Base-by-base conservation (phyloP, 2,888 invertebrate genomes). In the Drosophila hamatofila region DNA sequence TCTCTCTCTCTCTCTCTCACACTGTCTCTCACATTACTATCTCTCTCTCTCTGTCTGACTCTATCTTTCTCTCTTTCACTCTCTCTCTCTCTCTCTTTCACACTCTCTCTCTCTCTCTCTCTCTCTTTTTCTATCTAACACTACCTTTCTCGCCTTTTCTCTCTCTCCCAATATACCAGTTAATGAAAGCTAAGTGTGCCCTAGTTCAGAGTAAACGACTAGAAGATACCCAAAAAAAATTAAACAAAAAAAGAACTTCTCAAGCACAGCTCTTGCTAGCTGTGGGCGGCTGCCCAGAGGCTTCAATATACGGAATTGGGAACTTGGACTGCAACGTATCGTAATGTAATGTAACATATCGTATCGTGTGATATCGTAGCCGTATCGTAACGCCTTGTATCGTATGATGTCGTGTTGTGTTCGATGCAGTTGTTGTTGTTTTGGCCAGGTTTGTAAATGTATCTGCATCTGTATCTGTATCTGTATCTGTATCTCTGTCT, bases 361-460 rank as follows among this genome's bases (percentile, higher is more conserved):
- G 62, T 63, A 72, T 66, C 59, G 74, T 18, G 39, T 30, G 48
- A 48, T 59, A 73, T 59, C 33, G 56, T 48, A 64, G 1, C n/a
- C n/a, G 12, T 59, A 73, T 59, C 33, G 56, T 48, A 64, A 54
- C 54, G 55, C 30, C 25, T 60, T 42, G 54, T 74, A 55, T 62
- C 69, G 64, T 75, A 56, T 52, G 61, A 52, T 77, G 62, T 75
- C 72, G 67, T 72, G 49, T 65, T 61, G 35, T 42, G 41, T 21
- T 59, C 41, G 39, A 46, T 46, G 37, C 11, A 52, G 56, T 48
- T 14, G 52, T 39, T 57, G 59, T 57, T 30, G 59, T 42, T 11
- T 76, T 76, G 52, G 67, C 67, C 61, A 44, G 51, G 49, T 37
- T 56, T 25, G 23, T 18, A 30, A n/a, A 25, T 58, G 49, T 35